Conservation (phyloP, 2,797 vertebrate genomes). For the Lepilemur ruficaudatus region DNA sequence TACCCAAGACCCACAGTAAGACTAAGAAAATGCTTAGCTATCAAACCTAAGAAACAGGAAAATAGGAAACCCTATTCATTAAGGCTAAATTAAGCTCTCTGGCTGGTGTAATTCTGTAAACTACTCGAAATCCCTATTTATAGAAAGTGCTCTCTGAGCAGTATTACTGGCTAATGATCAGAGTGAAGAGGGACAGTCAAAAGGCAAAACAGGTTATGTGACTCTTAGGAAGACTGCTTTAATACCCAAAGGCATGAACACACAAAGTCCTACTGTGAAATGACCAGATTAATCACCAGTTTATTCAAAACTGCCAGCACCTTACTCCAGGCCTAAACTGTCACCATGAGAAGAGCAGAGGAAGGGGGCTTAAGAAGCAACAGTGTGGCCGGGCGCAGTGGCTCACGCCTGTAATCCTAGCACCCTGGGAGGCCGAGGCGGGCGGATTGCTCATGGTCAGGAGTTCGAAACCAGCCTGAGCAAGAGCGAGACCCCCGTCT, state of each 20-base stretch:
- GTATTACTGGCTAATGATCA: slow-evolving; percentile 52
- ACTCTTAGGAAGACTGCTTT: background rate
- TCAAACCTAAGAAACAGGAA: slow-evolving; percentile 53
- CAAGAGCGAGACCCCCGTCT: too few relatives aligned
- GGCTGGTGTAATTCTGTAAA: slow-evolving; percentile 61
- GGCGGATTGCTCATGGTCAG: too few relatives aligned
- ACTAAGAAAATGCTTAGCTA: slow-evolving; percentile 45
- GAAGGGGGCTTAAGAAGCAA: background rate
- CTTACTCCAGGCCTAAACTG: background rate
- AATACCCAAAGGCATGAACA: background rate
- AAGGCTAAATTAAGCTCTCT: slow-evolving; percentile 65
- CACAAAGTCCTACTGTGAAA: background rate
- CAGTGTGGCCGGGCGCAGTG: too few relatives aligned
- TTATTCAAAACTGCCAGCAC: background rate
- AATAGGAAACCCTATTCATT: slow-evolving; percentile 57
- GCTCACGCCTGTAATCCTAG: too few relatives aligned
- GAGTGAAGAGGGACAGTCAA: background rate
- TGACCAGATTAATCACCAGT: background rate
- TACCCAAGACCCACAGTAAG: background rate
- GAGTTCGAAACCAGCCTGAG: too few relatives aligned
- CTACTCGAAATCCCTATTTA: slow-evolving; percentile 69
- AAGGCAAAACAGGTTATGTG: background rate
- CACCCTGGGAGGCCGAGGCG: too few relatives aligned
- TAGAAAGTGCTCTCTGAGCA: slow-evolving; percentile 64
- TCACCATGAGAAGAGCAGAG: background rate